Evolutionary conservation across 2,113 vertebrate species (phyloP).

Genomic region (Sterna hirundo): DNA sequence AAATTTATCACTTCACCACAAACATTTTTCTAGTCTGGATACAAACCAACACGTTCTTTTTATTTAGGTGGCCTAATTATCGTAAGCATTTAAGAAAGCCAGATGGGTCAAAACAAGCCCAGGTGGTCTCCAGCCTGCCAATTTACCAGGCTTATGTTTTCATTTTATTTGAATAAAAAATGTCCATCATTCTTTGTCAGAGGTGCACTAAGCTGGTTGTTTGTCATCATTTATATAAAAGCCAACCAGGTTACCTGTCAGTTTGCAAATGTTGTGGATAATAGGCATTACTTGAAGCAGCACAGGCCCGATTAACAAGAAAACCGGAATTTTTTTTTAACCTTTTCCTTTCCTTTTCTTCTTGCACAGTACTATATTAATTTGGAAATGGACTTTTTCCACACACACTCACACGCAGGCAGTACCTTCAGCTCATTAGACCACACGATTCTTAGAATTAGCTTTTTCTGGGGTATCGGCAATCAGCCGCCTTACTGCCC

Average conservation of each 20-base stretch:
- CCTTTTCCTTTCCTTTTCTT: background rate
- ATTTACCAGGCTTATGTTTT: background rate
- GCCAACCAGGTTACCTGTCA: background rate
- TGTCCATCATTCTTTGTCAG: background rate
- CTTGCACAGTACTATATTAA: background rate
- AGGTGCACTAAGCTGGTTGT: background rate
- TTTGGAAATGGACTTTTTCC: background rate
- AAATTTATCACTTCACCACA: background rate
- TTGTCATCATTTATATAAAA: background rate
- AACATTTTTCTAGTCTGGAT: background rate
- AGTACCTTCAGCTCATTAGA: background rate
- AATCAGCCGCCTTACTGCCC: background rate
- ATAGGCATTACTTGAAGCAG: background rate
- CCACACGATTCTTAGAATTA: background rate
- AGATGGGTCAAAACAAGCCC: slow-evolving; percentile 5
- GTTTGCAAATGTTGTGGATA: background rate
- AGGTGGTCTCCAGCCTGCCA: background rate
- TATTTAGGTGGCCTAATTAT: background rate
- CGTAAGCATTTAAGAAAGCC: background rate
- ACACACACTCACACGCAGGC: background rate
- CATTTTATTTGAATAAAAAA: background rate
- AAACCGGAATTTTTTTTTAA: background rate
- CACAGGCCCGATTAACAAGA: background rate
- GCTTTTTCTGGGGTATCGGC: background rate
- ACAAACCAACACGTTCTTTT: background rate